Percentiles rank a stretch among this genome's conserved stretches.
Conservation (phyloP, 2,888 invertebrate genomes). For the Hirtodrosophila histrioides region DNA sequence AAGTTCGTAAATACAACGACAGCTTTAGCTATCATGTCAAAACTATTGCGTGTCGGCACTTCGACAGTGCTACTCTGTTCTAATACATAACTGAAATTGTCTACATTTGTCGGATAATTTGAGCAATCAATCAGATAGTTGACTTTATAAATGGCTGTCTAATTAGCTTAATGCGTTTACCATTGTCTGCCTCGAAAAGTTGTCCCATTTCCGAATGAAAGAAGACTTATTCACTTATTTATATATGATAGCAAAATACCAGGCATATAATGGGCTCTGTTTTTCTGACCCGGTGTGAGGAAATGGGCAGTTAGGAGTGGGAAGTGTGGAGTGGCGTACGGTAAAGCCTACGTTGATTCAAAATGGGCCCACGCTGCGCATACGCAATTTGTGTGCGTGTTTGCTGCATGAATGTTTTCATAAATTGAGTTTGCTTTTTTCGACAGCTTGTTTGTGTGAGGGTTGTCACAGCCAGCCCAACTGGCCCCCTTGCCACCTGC, state of each 20-base stretch:
- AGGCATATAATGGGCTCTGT: not conserved
- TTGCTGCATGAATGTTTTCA: slow-evolving; percentile 65
- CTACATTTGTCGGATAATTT: slow-evolving; percentile 7
- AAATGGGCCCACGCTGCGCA: slow-evolving; percentile 63
- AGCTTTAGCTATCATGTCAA: too few relatives aligned
- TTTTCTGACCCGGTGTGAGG: too few relatives aligned
- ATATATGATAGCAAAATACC: slow-evolving; percentile 30
- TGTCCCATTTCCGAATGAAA: slow-evolving; percentile 23
- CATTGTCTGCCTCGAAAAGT: slow-evolving; percentile 8
- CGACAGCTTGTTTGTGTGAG: slow-evolving; percentile 54
- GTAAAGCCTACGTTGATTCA: slow-evolving; percentile 36
- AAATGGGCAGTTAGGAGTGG: not conserved
- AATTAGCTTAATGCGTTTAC: slow-evolving; percentile 53
- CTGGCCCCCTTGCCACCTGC: not conserved
- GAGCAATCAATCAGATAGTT: slow-evolving; percentile 31
- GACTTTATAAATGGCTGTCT: slow-evolving; percentile 26
- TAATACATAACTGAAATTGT: not conserved
- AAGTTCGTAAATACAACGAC: too few relatives aligned
- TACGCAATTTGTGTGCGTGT: slow-evolving; percentile 64
- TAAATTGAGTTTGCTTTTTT: slow-evolving; percentile 77
- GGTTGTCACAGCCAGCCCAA: slow-evolving; percentile 32
- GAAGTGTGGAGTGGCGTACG: not conserved
- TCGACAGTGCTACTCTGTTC: too few relatives aligned
- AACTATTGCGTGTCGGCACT: too few relatives aligned
- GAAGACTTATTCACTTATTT: slow-evolving; percentile 52